Evolutionary conservation across 2,113 vertebrate species (phyloP), one percentile per base, ranked within the genome.

Genomic region (Nothobranchius kuhntae): DNA sequence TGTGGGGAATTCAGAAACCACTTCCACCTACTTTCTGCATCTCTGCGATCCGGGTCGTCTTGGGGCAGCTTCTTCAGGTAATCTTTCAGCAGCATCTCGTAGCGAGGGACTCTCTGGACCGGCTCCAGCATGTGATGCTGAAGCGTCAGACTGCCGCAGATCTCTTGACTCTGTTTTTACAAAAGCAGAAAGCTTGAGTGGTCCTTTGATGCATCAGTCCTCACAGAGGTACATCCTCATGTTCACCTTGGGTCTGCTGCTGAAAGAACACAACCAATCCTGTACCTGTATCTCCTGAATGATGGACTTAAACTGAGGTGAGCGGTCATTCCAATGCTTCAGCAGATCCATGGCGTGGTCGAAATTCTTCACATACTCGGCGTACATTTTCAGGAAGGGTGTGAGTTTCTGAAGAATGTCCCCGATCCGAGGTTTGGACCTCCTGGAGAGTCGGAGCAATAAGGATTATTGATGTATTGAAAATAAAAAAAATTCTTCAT

Each of bases 61-160:
- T 93, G 85, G 51, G 96, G 96, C 77, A 99, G 89, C 86, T 98
- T 98, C 91, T 95, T 95, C 82, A 99, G 93, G 82, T 99, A 99
- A 87, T 99, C 96, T 85, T 98, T 99, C 3, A 99, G 95, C 56
- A 99, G 94, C 94, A 99, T 95, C 93, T 98, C 98, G 5, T 99
- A 99, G 60, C 98, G 96, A 61, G 97, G 98, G 61, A 99, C 95
- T 69, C 97, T 92, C 93, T 99, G 98, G 9, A 99, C 95, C 0
- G 98, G 98, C 78, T 96, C 98, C 78, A 99, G 78, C 98, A 99
- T 99, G 91, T 99, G 98, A 85, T 99, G 97, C 89, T 99, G 96
- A 66, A 99, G 92, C 2, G 95, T 97, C 77, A 99, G 89, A 79
- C 46, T 93, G 53, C 95, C 96, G 84, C 96, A 98, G 7, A 89